Conservation (phyloP, 2,797 vertebrate genomes). For the Ptychobarbus kaznakovi region DNA sequence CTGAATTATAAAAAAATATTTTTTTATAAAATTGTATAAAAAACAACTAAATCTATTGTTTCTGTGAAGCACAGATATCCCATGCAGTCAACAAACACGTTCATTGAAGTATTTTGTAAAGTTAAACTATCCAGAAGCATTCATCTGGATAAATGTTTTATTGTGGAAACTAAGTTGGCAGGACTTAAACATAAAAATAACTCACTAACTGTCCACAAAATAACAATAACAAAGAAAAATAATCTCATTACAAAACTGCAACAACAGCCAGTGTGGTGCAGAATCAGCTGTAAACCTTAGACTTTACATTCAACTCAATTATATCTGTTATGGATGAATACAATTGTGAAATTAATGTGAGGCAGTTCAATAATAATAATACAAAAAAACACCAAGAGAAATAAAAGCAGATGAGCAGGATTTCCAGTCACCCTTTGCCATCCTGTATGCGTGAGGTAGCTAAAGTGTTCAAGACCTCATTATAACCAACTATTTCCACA, state of each 20-base stretch:
- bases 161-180: not conserved
- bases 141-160: not conserved
- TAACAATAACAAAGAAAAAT: not conserved
- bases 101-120: not conserved
- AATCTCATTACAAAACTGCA: not conserved
- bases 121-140: not conserved
- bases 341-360: not conserved
- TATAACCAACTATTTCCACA: not conserved
- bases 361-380: not conserved
- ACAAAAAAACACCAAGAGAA: not conserved
- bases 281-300: not conserved
- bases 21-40: not conserved
- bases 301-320: not conserved
- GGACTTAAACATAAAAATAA: not conserved
- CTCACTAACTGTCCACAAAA: not conserved
- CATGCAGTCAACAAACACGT: not conserved
- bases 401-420: not conserved
- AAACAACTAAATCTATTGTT: not conserved
- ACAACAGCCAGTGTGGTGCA: not conserved
- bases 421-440: not conserved
- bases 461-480: not conserved
- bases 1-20: not conserved
- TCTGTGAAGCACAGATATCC: not conserved
- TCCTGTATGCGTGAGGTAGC: conserved; percentile 21
- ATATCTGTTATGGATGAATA: not conserved